These are phyloP conservation scores for Drosophila kohkoa DNA, from an alignment of 1,140 invertebrate genomes.

Conservation along the genomic window DNA sequence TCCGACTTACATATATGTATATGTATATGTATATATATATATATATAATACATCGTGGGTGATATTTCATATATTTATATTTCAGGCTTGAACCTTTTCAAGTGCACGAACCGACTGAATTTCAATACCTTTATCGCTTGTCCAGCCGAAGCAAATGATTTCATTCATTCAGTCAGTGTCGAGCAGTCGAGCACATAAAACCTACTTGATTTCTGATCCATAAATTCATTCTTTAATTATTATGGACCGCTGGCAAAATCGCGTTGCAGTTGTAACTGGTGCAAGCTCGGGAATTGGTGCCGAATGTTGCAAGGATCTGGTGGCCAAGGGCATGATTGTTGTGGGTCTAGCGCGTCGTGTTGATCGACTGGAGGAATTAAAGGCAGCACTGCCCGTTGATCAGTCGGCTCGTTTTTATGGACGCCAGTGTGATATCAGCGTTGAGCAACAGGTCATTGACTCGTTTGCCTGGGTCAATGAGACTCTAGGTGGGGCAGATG, in stretches of 20 bases:
- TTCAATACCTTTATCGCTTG: conserved; percentile 7
- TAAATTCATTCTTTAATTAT: conserved; percentile 1
- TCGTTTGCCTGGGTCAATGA: conserved; percentile 87
- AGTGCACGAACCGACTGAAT: conserved; percentile 11
- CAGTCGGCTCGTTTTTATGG: conserved; percentile 62
- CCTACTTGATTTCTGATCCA: not conserved
- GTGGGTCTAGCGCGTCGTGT: conserved; percentile 89
- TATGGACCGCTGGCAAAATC: conserved; percentile 72
- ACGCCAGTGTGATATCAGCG: conserved; percentile 87
- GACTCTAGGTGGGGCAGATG: conserved; percentile 87
- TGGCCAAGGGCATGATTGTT: conserved; percentile 87
- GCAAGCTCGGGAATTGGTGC: conserved; percentile 87
- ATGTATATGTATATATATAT: not conserved
- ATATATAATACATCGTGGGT: not conserved
- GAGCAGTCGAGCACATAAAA: not conserved
- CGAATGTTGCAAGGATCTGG: conserved; percentile 83
- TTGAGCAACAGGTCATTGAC: conserved; percentile 87
- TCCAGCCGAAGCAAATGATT: not conserved
- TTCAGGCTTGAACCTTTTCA: not conserved
- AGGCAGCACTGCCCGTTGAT: conserved; percentile 38
- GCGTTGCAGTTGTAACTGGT: conserved; percentile 71
- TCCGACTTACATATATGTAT: not conserved
- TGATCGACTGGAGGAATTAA: conserved; percentile 82
- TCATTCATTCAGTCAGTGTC: not conserved
- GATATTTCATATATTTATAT: too few relatives aligned